phyloP scores from a whole-genome alignment of 2,888 invertebrate genomes.

The Sarcophaga subvicina region DNA sequence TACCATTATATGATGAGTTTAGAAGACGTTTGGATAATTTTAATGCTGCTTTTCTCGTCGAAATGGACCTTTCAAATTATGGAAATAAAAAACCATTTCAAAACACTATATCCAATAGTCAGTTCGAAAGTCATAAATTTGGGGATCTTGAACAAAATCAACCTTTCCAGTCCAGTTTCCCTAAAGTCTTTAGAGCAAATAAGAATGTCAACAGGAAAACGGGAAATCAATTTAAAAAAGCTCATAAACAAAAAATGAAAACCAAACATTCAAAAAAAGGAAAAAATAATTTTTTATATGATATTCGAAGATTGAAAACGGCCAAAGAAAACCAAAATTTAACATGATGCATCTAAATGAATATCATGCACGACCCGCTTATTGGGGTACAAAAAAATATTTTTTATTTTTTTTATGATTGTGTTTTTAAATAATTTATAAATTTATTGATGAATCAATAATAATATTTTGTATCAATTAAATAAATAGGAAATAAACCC shows the following conservation, averaged over 20 bases:
- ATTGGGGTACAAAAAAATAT: too few relatives aligned
- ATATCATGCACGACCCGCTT: too few relatives aligned
- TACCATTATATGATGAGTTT: constrained; percentile 45
- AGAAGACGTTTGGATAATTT: constrained; percentile 40
- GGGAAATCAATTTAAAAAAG: background rate
- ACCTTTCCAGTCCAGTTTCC: background rate
- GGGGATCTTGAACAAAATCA: background rate
- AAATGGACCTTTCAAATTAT: background rate
- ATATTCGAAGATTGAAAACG: too few relatives aligned
- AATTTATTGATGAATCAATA: too few relatives aligned
- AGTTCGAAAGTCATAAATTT: background rate
- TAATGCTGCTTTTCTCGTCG: constrained; percentile 13
- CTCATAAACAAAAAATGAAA: background rate
- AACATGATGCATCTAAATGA: too few relatives aligned
- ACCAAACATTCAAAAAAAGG: background rate
- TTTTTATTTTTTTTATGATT: too few relatives aligned
- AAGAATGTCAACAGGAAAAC: background rate
- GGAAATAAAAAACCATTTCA: background rate
- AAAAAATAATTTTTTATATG: background rate
- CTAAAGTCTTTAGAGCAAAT: background rate
- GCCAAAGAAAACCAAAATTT: too few relatives aligned
- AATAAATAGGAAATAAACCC: too few relatives aligned
- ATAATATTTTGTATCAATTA: too few relatives aligned
- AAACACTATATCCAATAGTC: background rate
- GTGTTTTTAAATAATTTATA: too few relatives aligned